phyloP scores from a whole-genome alignment of 2,113 vertebrate species.

The Formicarius rufipectus region DNA sequence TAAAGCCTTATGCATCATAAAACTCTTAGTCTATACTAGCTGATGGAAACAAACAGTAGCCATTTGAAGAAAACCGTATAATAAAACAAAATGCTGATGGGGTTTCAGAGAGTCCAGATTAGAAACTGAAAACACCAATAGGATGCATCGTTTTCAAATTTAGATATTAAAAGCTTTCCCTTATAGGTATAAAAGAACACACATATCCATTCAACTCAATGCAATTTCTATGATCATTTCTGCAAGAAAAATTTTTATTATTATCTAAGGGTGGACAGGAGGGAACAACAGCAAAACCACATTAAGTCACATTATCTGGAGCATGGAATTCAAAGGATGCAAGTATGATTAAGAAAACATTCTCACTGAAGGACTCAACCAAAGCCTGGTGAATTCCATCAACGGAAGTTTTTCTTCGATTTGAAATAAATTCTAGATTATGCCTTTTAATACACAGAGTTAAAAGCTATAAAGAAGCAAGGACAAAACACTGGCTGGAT shows the following conservation, averaged over 20 bases:
- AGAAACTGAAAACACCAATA: neutral
- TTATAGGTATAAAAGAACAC: accelerated
- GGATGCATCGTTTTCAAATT: neutral
- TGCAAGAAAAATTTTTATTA: neutral
- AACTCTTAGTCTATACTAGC: neutral
- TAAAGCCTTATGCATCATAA: neutral
- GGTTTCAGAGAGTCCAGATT: neutral
- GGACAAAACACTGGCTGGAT: neutral
- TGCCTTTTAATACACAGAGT: neutral
- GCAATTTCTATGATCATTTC: neutral
- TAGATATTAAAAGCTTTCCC: neutral
- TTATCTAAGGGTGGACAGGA: neutral
- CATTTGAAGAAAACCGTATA: neutral
- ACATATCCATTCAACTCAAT: neutral
- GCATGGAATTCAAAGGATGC: neutral
- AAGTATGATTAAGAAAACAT: neutral
- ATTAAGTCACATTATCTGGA: neutral
- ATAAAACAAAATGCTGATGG: neutral
- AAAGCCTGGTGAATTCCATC: neutral
- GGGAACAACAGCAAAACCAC: neutral
- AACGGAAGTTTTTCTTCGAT: neutral
- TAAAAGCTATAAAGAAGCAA: neutral
- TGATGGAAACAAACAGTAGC: neutral
- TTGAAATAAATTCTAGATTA: neutral
- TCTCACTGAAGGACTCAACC: neutral